These are phyloP conservation scores for Cantharis nigra DNA, from an alignment of 2,888 invertebrate genomes.

Conservation along the genomic window DNA sequence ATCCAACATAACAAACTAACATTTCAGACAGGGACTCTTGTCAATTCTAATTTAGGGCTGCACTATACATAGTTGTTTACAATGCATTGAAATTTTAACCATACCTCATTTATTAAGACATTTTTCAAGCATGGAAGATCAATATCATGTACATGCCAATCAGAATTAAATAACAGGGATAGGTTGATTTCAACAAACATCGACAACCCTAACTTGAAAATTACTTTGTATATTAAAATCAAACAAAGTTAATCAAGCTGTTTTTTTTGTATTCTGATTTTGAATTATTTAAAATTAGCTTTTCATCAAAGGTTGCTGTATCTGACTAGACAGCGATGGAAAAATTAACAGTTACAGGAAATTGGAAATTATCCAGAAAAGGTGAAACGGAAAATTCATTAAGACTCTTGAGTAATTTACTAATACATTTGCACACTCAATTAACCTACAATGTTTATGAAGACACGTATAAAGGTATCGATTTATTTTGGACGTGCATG, in stretches of 20 bases:
- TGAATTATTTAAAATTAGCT: too few species aligned
- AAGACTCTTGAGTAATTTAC: background rate
- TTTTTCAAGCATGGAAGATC: slow-evolving; percentile 31
- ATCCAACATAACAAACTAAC: background rate
- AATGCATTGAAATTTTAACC: slow-evolving; percentile 22
- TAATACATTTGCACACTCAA: background rate
- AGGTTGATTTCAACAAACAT: background rate
- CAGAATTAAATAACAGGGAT: slow-evolving; percentile 17
- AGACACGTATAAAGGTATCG: background rate
- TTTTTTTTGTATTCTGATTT: background rate
- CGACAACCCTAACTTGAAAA: background rate
- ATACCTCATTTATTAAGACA: slow-evolving; percentile 32
- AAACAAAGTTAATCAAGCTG: background rate
- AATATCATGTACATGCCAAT: slow-evolving; percentile 22
- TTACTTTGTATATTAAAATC: background rate
- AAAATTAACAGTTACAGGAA: background rate
- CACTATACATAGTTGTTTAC: slow-evolving; percentile 20
- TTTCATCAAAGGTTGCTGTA: too few species aligned
- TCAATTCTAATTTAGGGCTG: slow-evolving; percentile 13
- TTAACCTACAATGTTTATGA: background rate
- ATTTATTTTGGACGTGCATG: background rate
- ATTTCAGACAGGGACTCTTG: slow-evolving; percentile 16
- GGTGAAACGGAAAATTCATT: background rate
- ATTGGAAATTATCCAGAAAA: background rate
- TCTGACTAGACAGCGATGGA: background rate